Percentiles rank a stretch among this genome's conserved stretches.
Conservation (phyloP, 2,888 invertebrate species). For the Xylota sylvarum region DNA sequence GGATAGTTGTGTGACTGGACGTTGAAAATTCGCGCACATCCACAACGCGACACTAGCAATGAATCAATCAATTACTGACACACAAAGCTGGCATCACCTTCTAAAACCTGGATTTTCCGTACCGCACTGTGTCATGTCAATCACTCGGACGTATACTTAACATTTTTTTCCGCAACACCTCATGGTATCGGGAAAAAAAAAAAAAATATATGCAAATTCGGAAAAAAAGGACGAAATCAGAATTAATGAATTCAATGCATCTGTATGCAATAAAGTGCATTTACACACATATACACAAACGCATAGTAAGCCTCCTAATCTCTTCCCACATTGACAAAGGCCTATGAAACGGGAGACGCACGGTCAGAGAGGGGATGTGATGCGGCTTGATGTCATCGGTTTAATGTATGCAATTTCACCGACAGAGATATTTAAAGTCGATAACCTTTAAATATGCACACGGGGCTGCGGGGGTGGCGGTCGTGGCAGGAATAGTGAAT, state of each 20-base stretch:
- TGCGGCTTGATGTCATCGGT: constrained; percentile 60
- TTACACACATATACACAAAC: background rate
- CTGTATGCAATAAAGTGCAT: background rate
- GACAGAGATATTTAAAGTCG: constrained; percentile 69
- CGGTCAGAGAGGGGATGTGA: background rate
- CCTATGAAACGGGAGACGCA: background rate
- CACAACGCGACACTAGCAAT: constrained; percentile 27
- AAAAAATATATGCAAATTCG: constrained; percentile 41
- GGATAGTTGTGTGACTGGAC: background rate
- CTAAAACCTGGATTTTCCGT: constrained; percentile 27
- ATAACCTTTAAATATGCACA: constrained; percentile 72
- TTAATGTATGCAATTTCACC: constrained; percentile 70
- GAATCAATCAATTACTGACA: constrained; percentile 70
- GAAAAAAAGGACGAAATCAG: constrained; percentile 51
- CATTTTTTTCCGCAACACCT: constrained; percentile 10
- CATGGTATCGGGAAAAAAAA: background rate
- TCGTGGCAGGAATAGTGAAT: constrained; percentile 38
- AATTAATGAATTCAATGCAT: constrained; percentile 64
- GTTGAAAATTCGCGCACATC: background rate
- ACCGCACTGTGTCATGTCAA: constrained; percentile 39
- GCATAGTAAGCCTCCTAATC: constrained; percentile 59
- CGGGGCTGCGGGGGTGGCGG: constrained; percentile 1
- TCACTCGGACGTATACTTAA: constrained; percentile 62
- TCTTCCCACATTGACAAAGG: constrained; percentile 17
- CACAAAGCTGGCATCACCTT: constrained; percentile 54